Conservation (phyloP, 2,797 vertebrate genomes). For the Basileuterus tristriatus region DNA sequence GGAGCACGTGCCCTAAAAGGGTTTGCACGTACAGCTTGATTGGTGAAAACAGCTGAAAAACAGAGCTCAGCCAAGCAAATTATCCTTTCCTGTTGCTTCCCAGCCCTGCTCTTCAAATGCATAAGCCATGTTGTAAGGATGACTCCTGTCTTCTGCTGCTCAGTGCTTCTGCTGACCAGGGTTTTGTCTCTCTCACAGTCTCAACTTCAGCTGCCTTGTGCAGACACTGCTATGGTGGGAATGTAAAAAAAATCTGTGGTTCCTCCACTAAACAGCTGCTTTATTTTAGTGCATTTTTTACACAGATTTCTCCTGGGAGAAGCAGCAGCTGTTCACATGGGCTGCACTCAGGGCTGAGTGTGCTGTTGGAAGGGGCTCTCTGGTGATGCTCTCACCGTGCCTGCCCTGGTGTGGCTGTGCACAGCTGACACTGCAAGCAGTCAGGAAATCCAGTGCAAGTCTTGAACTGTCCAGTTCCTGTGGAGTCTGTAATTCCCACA, state of each 20-base stretch:
- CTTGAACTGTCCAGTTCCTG: not conserved
- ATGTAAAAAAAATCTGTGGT: not conserved
- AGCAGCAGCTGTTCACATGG: accelerated
- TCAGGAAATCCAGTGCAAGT: not conserved
- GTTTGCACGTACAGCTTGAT: not conserved
- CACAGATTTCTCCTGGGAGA: not conserved
- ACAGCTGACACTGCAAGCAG: accelerated
- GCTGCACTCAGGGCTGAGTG: accelerated
- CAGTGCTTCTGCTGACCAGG: not conserved
- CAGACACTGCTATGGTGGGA: not conserved
- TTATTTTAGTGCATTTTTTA: not conserved
- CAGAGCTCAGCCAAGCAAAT: not conserved
- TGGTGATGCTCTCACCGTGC: accelerated
- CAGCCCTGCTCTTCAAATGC: not conserved
- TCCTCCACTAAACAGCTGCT: not conserved
- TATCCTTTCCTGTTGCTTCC: not conserved
- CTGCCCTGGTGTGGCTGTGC: not conserved
- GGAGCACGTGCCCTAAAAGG: accelerated
- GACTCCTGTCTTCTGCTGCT: not conserved
- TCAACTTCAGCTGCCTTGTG: not conserved
- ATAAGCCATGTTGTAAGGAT: not conserved
- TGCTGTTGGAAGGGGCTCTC: not conserved
- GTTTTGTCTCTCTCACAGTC: not conserved
- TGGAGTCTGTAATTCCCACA: not conserved
- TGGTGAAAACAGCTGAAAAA: not conserved